These are phyloP conservation scores for Bimastos eiseni DNA, from an alignment of 2,888 invertebrate species.

Conservation along the genomic window DNA sequence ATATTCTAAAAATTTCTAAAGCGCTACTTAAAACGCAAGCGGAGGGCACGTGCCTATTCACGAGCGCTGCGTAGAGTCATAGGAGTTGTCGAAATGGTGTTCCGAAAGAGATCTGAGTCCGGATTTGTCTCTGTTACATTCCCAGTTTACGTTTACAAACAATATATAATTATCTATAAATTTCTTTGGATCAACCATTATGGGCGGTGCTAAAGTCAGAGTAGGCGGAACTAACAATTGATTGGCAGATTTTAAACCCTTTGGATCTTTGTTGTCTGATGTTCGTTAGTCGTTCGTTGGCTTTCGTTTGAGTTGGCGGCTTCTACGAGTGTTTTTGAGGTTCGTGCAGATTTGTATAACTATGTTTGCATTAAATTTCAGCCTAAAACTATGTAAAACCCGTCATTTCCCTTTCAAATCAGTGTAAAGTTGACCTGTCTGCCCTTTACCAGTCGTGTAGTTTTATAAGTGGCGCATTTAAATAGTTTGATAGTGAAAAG, in stretches of 20 bases:
- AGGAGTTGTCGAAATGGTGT: no score
- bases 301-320: neutral
- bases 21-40: no score
- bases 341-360: neutral
- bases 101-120: no score
- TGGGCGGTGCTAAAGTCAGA: neutral
- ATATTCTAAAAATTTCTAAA: no score
- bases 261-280: neutral
- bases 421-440: neutral
- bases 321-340: neutral
- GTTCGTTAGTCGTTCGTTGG: neutral
- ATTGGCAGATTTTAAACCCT: neutral
- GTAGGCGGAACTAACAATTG: neutral
- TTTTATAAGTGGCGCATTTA: neutral
- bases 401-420: neutral
- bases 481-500: neutral
- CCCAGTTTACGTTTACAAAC: no score
- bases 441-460: neutral
- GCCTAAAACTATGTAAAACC: neutral
- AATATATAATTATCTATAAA: neutral
- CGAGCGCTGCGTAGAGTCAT: no score
- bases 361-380: neutral
- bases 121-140: neutral
- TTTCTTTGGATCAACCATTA: neutral
- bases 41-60: no score